Conservation (phyloP, 2,113 vertebrate genomes). For the Malaclemys terrapin region DNA sequence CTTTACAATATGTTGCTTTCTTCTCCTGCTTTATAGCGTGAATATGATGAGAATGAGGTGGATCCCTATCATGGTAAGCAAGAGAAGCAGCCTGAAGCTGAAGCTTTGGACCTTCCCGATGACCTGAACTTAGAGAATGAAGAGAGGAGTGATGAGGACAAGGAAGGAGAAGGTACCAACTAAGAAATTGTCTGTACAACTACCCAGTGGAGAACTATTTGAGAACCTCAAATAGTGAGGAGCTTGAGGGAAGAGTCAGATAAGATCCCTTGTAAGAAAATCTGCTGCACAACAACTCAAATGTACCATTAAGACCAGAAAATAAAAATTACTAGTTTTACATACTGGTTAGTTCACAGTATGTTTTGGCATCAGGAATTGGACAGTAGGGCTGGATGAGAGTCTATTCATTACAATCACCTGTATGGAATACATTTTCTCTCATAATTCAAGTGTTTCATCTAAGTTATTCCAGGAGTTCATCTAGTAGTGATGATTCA, state of each 20-base stretch:
- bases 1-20: not conserved
- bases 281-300: not conserved
- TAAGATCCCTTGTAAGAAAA: not conserved
- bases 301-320: not conserved
- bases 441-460: not conserved
- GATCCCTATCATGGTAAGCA: conserved; percentile 94
- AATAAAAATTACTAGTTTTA: not conserved
- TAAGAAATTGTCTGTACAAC: not conserved
- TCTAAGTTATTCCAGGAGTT: not conserved
- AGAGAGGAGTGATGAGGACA: conserved; percentile 82
- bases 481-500: not conserved
- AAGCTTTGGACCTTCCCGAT: conserved; percentile 93
- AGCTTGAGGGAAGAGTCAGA: not conserved
- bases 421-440: not conserved
- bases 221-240: not conserved
- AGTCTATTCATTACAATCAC: not conserved
- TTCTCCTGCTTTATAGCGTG: conserved; percentile 81
- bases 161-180: conserved; percentile 82
- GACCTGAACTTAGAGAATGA: conserved; percentile 90
- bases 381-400: not conserved
- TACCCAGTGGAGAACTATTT: not conserved
- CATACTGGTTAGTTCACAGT: not conserved
- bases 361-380: not conserved
- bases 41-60: conserved; percentile 95
- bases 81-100: conserved; percentile 86